These are phyloP conservation scores for Lasioglossum pauxillum DNA, from an alignment of 2,888 invertebrate species.

Conservation along the genomic window DNA sequence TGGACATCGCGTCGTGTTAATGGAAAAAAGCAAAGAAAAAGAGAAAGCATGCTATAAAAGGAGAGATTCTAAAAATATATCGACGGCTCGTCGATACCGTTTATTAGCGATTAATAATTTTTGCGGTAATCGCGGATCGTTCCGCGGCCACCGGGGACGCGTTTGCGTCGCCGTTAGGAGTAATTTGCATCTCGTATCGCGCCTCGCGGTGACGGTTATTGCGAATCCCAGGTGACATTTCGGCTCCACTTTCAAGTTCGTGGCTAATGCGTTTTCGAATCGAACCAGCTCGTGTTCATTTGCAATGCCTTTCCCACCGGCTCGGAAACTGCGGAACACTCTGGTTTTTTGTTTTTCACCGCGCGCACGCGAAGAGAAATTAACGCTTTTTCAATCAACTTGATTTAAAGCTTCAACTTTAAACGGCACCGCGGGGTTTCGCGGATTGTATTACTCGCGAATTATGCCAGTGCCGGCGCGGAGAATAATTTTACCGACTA, in stretches of 20 bases:
- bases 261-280: constrained; percentile 46
- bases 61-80: constrained; percentile 20
- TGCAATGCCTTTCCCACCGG: background rate
- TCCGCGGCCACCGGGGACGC: constrained; percentile 37
- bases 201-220: constrained; percentile 44
- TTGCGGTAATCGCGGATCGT: constrained; percentile 39
- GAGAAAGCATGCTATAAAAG: background rate
- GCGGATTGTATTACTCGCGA: background rate
- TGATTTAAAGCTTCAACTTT: background rate
- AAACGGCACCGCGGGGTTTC: background rate
- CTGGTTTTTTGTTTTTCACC: background rate
- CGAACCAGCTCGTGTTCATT: background rate
- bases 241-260: constrained; percentile 29
- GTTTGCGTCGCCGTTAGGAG: constrained; percentile 34
- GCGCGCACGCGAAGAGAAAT: background rate
- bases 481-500: background rate
- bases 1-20: background rate
- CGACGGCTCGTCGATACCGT: constrained; percentile 16
- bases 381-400: background rate
- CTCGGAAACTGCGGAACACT: background rate
- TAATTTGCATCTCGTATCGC: constrained; percentile 62
- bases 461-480: background rate
- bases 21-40: background rate
- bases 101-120: constrained; percentile 47
- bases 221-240: constrained; percentile 52